These are phyloP conservation scores for Loris lydekkerianus DNA, from an alignment of 2,797 vertebrate genomes.

Conservation along the genomic window DNA sequence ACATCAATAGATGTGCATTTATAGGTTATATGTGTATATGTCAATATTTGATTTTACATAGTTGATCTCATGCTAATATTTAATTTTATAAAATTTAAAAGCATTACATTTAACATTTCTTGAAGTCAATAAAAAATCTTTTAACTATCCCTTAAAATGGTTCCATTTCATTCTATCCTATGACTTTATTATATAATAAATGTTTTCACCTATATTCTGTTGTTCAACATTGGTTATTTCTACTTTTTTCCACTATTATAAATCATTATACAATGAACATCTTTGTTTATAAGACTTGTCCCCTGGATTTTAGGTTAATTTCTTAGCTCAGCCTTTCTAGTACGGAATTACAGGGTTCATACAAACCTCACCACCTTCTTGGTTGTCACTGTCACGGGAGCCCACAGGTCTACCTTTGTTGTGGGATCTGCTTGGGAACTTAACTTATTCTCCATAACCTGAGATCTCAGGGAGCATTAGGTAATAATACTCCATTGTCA, in stretches of 20 bases:
- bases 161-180: background rate
- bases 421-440: background rate
- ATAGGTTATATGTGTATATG: background rate
- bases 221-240: background rate
- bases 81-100: slow-evolving; percentile 25
- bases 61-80: background rate
- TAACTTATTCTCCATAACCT: background rate
- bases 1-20: background rate
- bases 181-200: background rate
- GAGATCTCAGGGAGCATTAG: background rate
- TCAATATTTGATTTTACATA: background rate
- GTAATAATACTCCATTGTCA: background rate
- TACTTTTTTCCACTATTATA: background rate
- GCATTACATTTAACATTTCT: background rate
- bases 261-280: background rate
- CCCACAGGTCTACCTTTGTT: background rate
- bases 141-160: background rate
- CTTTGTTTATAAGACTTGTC: background rate
- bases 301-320: slow-evolving; percentile 30
- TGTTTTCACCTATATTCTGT: background rate
- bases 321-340: background rate
- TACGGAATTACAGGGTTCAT: background rate
- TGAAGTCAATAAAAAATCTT: background rate
- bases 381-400: background rate
- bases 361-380: background rate